phyloP scores from a whole-genome alignment of 2,113 vertebrate genomes.

The Numida meleagris region DNA sequence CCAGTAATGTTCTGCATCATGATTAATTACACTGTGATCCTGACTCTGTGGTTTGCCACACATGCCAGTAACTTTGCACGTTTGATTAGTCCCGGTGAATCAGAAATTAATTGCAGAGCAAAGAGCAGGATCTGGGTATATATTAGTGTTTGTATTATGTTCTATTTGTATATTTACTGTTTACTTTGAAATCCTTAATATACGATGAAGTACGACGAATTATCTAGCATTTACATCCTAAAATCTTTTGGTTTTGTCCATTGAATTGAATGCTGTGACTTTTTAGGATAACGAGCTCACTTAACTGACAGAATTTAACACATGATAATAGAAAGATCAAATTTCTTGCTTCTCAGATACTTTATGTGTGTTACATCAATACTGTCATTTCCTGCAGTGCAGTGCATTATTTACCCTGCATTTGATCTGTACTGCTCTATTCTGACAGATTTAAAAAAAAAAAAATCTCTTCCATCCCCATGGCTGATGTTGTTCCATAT shows the following conservation, averaged over 20 bases:
- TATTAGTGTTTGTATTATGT: background rate
- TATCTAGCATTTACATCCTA: background rate
- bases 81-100: background rate
- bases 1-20: background rate
- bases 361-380: background rate
- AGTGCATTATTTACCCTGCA: background rate
- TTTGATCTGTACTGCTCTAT: slow-evolving; percentile 3
- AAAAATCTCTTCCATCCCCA: slow-evolving; percentile 13
- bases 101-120: background rate
- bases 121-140: background rate
- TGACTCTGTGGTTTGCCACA: background rate
- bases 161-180: background rate
- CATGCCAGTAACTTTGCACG: background rate
- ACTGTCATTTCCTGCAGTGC: background rate
- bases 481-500: slow-evolving; percentile 32
- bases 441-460: background rate
- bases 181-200: background rate
- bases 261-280: background rate
- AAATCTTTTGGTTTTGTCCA: background rate
- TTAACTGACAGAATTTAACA: background rate
- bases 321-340: background rate
- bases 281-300: background rate
- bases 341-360: background rate
- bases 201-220: background rate
- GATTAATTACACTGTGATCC: background rate